Percentiles rank a stretch among this genome's conserved stretches.
Evolutionary conservation across 2,797 vertebrate species (phyloP).

Genomic region (Anas flavirostris): DNA sequence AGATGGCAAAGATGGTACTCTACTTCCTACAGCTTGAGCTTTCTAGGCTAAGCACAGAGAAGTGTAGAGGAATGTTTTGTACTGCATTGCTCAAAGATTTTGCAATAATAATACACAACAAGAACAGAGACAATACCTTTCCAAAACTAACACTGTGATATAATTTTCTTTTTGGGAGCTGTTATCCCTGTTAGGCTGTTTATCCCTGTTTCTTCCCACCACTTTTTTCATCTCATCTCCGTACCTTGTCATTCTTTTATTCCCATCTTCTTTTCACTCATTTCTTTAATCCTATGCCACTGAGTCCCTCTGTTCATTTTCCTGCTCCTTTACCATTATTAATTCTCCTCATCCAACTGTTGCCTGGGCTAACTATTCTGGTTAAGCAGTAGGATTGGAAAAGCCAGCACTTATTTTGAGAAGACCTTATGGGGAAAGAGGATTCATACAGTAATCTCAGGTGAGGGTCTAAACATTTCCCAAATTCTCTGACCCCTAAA

Average conservation of each 20-base stretch:
- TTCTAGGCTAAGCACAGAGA: not conserved
- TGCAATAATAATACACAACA: not conserved
- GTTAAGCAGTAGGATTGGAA: slow-evolving; percentile 46
- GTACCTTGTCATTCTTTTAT: not conserved
- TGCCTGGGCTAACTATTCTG: slow-evolving; percentile 56
- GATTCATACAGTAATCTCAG: slow-evolving; percentile 61
- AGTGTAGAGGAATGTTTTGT: not conserved
- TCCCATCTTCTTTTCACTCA: not conserved
- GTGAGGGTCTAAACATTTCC: slow-evolving; percentile 71
- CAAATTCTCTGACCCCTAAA: slow-evolving; percentile 75
- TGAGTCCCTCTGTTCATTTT: slow-evolving; percentile 46
- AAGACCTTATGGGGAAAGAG: slow-evolving; percentile 62
- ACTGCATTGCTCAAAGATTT: not conserved
- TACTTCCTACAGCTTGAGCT: not conserved
- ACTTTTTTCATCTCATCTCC: not conserved
- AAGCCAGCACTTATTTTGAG: slow-evolving; percentile 70
- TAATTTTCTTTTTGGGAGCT: not conserved
- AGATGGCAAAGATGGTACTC: not conserved
- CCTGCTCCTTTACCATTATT: slow-evolving; percentile 41
- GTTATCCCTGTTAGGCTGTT: not conserved
- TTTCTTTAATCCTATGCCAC: slow-evolving; percentile 20
- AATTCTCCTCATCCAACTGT: slow-evolving; percentile 65
- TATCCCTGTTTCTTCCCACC: not conserved
- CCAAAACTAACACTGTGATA: not conserved
- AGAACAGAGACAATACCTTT: not conserved